Percentiles rank a stretch among this genome's conserved stretches.
phyloP scores from a whole-genome alignment of 2,797 vertebrate genomes.

The Paguma larvata region DNA sequence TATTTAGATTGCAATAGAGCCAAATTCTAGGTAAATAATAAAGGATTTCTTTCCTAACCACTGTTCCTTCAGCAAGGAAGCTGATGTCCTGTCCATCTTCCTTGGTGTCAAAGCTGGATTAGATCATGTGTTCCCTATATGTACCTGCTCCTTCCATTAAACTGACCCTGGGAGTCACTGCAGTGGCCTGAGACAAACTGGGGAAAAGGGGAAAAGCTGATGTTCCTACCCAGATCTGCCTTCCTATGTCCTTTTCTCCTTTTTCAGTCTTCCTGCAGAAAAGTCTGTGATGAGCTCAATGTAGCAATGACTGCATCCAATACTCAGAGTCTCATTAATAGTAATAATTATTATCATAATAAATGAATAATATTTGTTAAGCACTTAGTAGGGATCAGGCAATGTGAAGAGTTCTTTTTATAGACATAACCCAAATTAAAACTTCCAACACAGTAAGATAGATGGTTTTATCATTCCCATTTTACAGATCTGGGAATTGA shows the following conservation, averaged over 20 bases:
- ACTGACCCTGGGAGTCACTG: not conserved
- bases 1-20: not conserved
- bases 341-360: not conserved
- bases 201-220: not conserved
- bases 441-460: not conserved
- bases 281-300: not conserved
- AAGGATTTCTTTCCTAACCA: not conserved
- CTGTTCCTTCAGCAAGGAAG: not conserved
- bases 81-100: not conserved
- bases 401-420: not conserved
- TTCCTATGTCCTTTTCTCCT: not conserved
- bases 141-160: not conserved
- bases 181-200: not conserved
- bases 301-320: not conserved
- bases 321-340: not conserved
- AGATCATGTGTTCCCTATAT: not conserved
- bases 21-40: not conserved
- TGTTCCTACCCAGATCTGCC: not conserved
- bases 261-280: not conserved
- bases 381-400: not conserved
- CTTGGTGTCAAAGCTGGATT: not conserved
- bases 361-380: conserved; percentile 12
- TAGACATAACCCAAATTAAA: conserved; percentile 18
- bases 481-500: conserved; percentile 18
- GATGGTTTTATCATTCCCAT: conserved; percentile 1